These are phyloP conservation scores for Bombyx mandarina DNA, from an alignment of 1,140 invertebrate species.

Conservation along the genomic window DNA sequence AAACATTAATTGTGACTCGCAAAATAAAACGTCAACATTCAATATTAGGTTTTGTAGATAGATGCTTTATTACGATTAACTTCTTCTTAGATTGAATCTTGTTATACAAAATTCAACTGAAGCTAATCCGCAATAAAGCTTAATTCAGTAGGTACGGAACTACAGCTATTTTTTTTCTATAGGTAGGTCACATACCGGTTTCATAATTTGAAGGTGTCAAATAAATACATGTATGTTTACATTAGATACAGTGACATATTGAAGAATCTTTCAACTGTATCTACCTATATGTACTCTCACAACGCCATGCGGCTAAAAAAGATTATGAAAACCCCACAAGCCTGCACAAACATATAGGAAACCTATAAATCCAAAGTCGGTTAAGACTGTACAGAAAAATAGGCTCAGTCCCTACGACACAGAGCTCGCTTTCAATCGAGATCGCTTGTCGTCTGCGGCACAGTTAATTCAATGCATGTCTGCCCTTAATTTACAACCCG, in stretches of 20 bases:
- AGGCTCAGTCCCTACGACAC: slow-evolving; percentile 21
- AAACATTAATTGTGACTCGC: too few species aligned
- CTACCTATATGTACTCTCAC: slow-evolving; percentile 3
- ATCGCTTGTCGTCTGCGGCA: slow-evolving; percentile 27
- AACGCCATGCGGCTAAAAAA: slow-evolving; percentile 63
- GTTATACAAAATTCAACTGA: too few species aligned
- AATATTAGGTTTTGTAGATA: too few species aligned
- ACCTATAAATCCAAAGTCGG: slow-evolving; percentile 46
- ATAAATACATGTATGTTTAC: neutral
- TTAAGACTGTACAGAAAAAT: slow-evolving; percentile 19
- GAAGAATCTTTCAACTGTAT: too few species aligned
- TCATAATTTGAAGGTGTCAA: neutral
- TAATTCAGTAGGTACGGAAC: too few species aligned
- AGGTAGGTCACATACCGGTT: neutral
- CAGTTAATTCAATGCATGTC: slow-evolving; percentile 58
- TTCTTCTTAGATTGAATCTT: too few species aligned
- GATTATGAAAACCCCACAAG: slow-evolving; percentile 58
- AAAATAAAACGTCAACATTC: too few species aligned
- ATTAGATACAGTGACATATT: neutral
- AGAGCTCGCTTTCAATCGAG: slow-evolving; percentile 29
- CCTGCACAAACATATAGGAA: slow-evolving; percentile 43
- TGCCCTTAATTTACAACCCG: slow-evolving; percentile 53
- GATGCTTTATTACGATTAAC: too few species aligned
- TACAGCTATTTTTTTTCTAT: neutral
- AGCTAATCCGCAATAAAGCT: too few species aligned